Conservation (phyloP, 2,888 invertebrate species). For the Cataglyphis livida region DNA sequence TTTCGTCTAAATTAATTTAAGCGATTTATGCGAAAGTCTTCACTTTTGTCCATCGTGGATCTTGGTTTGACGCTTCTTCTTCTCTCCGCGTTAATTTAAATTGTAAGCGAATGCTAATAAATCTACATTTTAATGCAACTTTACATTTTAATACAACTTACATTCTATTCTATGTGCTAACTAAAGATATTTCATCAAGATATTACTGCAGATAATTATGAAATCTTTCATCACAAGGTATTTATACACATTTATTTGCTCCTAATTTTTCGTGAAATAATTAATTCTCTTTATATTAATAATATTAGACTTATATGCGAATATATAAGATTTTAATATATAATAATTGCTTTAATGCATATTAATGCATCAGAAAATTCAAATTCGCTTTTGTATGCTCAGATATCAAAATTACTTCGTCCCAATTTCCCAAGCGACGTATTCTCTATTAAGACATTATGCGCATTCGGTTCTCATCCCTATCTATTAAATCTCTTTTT, state of each 20-base stretch:
- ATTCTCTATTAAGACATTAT: constrained; percentile 38
- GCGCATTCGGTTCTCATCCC: neutral
- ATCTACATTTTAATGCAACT: neutral
- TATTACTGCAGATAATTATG: neutral
- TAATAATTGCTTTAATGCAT: neutral
- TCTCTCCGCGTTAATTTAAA: neutral
- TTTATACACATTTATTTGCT: neutral
- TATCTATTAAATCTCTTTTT: constrained; percentile 36
- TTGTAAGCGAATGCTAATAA: neutral
- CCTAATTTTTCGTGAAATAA: neutral
- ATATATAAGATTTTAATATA: neutral
- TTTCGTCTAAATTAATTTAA: constrained; percentile 18
- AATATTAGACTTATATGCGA: neutral
- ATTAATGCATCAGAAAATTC: neutral
- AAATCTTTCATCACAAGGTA: neutral
- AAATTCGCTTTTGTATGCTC: neutral
- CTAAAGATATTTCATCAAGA: neutral
- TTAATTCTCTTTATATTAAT: constrained; percentile 4
- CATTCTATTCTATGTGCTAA: neutral
- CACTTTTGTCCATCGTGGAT: neutral
- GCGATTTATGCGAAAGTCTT: neutral
- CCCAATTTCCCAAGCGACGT: constrained; percentile 14
- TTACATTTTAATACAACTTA: neutral
- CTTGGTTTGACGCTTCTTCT: neutral
- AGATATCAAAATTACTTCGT: constrained; percentile 28